Base-by-base conservation (phyloP, 2,888 invertebrate genomes). In the Drosophila pseudotalamancana region DNA sequence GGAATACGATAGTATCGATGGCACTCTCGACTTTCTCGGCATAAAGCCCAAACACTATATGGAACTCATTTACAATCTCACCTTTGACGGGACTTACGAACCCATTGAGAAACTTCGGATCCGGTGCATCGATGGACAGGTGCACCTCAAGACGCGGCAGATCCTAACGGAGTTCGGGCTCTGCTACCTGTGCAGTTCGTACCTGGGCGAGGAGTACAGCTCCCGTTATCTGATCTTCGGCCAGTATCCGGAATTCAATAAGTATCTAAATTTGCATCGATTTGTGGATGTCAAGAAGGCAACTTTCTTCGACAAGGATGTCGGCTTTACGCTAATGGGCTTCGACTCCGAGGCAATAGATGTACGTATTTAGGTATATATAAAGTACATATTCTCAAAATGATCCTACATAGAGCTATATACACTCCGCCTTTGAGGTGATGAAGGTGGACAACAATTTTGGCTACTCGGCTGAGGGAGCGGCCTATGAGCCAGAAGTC, bases 161-260 rank as follows among this genome's bases (percentile, higher is more conserved):
- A 83, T 91, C 5, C 67, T 91, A 1, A 91, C 91, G 0, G 91
- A 91, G 72, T 90, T 85, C 49, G 91, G 91, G 3, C 75, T 91
- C 4, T 91, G 91, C 51, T 91, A 91, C 48, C 60, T 89, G 29
- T 79, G 89, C 0, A 91, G 91, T 37, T 73, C 81, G 0, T 67
- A 54, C 11, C 32, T 82, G 53, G 73, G 87, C 0, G 59, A 84
- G 3, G 73, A 89, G 31, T 81, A 91, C 19, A 84, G 90, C 2
- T 74, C 91, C 0, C 72, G 72, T 1, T 88, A 82, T 62, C 50
- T 89, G 3, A 73, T 91, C 9, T 88, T 82, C 12, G 89, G 88
- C 2, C 39, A 72, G 48, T 72, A 75, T 46, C 87, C 89, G 2
- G 66, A 67, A 37, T 39, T 40, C 0, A 70, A 68, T 1, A 60